Percentiles rank a stretch among this genome's conserved stretches.
phyloP scores from a whole-genome alignment of 1,140 invertebrate genomes.

The Helicoverpa zea region DNA sequence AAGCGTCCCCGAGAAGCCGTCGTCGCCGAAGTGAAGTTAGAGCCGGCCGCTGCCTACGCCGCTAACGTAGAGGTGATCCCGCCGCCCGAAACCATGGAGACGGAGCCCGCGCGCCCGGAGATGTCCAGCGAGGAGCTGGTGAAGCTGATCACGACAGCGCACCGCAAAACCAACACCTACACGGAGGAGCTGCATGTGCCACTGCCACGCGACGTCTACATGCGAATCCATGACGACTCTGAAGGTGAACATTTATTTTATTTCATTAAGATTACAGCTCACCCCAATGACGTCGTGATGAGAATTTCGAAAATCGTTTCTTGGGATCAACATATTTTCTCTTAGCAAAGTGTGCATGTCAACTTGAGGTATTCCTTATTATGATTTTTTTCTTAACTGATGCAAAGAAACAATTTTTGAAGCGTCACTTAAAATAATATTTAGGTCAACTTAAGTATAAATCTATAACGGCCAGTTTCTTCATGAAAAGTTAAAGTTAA shows the following conservation, averaged over 20 bases:
- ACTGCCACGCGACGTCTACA: conserved; percentile 86
- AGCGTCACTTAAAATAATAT: no score
- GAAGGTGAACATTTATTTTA: conserved; percentile 73
- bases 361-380: no score
- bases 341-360: no score
- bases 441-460: no score
- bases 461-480: no score
- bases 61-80: neutral
- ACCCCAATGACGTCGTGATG: no score
- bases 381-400: no score
- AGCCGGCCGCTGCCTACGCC: conserved; percentile 16
- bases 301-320: no score
- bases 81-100: conserved; percentile 73
- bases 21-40: conserved; percentile 51
- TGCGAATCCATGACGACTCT: conserved; percentile 67
- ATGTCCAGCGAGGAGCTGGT: conserved; percentile 94
- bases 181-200: conserved; percentile 95
- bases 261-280: neutral
- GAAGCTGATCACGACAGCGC: conserved; percentile 95
- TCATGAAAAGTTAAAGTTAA: no score
- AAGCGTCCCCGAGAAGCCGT: conserved; percentile 94
- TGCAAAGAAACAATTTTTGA: no score
- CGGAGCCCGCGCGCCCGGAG: conserved; percentile 69
- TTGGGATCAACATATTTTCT: no score
- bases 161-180: conserved; percentile 95